Percentiles rank a stretch among this genome's conserved stretches.
phyloP scores from a whole-genome alignment of 2,888 invertebrate species.

The Drosophila percnosoma region DNA sequence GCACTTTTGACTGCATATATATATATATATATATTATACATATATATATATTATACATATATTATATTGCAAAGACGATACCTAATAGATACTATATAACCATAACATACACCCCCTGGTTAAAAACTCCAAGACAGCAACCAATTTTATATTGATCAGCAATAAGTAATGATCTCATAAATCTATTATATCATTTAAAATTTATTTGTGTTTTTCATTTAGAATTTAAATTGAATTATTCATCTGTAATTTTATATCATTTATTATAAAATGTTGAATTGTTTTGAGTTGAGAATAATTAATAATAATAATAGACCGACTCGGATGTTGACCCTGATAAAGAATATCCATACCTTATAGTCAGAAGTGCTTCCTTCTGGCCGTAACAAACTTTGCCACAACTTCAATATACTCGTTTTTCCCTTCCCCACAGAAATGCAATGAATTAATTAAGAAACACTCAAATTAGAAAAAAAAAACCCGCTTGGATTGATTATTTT shows the following conservation, averaged over 20 bases:
- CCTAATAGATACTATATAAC: background rate
- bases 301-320: background rate
- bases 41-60: background rate
- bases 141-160: background rate
- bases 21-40: background rate
- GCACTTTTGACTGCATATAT: background rate
- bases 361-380: background rate
- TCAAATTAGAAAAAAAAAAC: background rate
- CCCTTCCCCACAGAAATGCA: background rate
- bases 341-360: background rate
- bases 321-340: background rate
- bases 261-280: background rate
- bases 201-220: background rate
- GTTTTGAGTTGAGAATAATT: background rate
- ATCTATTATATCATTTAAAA: background rate
- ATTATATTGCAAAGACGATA: background rate
- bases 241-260: background rate
- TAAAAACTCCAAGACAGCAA: background rate
- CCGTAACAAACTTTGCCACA: background rate
- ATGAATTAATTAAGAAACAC: background rate
- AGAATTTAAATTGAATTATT: background rate
- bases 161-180: background rate
- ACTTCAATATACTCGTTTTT: background rate
- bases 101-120: background rate
- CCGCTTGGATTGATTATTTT: background rate